phyloP scores from a whole-genome alignment of 2,113 vertebrate species.

The Ciconia maguari region DNA sequence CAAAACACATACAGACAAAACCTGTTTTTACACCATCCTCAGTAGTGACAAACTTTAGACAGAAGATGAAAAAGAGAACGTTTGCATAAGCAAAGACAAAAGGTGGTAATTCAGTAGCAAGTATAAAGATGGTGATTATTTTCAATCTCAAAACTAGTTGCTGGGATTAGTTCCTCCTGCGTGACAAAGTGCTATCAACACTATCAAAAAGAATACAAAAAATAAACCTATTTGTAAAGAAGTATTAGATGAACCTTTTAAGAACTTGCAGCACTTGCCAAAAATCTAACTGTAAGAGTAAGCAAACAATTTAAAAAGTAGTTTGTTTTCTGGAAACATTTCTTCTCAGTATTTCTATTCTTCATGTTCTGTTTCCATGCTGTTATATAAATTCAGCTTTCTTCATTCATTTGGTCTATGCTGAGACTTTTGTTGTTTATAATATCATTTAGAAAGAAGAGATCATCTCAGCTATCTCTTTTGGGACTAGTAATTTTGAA shows the following conservation, averaged over 20 bases:
- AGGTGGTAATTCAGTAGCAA: neutral
- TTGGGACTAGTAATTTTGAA: neutral
- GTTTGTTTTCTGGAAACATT: slow-evolving; percentile 1
- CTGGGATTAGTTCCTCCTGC: neutral
- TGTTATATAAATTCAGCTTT: neutral
- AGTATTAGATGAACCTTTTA: neutral
- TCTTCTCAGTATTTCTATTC: neutral
- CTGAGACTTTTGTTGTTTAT: neutral
- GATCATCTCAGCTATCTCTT: neutral
- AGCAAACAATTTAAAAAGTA: neutral
- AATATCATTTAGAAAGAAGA: neutral
- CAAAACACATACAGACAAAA: neutral
- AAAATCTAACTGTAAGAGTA: neutral
- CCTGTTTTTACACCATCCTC: neutral
- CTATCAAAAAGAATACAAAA: neutral
- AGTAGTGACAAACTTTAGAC: neutral
- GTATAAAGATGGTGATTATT: neutral
- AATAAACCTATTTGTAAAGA: neutral
- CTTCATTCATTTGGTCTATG: neutral
- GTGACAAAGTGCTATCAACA: neutral
- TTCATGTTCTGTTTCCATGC: neutral
- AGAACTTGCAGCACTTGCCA: neutral
- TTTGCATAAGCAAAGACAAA: neutral
- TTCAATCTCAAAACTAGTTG: neutral
- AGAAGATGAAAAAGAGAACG: neutral